Evolutionary conservation across 2,888 invertebrate genomes (phyloP).

Genomic region (Phortica okadai): DNA sequence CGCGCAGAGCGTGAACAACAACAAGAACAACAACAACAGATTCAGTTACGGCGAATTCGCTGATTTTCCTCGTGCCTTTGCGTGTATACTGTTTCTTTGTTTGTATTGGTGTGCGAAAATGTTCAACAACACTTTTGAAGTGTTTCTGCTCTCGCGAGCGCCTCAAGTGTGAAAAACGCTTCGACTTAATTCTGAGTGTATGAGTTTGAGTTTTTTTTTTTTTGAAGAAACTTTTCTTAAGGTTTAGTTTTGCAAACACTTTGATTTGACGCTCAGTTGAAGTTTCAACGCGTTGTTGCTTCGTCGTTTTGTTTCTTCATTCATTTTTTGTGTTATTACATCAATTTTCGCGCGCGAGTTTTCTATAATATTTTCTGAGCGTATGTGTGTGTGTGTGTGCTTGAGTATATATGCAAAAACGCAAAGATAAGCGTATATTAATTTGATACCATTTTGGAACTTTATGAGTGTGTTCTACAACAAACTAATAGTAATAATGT

Average conservation of each 20-base stretch:
- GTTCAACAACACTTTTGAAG: conserved; percentile 25
- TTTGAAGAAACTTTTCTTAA: conserved; percentile 24
- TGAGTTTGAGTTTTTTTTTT: neutral
- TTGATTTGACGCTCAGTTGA: conserved; percentile 9
- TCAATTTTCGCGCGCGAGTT: conserved; percentile 18
- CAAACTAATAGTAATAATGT: no score
- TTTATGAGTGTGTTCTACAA: no score
- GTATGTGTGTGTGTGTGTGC: neutral
- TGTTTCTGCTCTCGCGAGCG: conserved; percentile 6
- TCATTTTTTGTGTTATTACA: neutral
- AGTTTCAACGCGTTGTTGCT: conserved; percentile 21
- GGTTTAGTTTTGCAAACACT: conserved; percentile 25
- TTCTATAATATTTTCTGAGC: neutral
- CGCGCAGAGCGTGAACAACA: neutral
- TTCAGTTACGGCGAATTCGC: conserved; percentile 37
- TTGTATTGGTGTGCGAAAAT: conserved; percentile 5
- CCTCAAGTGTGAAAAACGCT: conserved; percentile 20
- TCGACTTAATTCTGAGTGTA: neutral
- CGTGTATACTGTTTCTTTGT: neutral
- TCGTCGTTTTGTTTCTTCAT: conserved; percentile 14
- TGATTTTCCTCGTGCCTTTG: neutral
- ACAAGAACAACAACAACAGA: neutral
- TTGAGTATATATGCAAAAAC: neutral
- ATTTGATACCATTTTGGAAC: neutral
- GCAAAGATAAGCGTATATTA: conserved; percentile 1